Evolutionary conservation across 2,888 invertebrate species (phyloP).

Genomic region (Monopis laevigella): DNA sequence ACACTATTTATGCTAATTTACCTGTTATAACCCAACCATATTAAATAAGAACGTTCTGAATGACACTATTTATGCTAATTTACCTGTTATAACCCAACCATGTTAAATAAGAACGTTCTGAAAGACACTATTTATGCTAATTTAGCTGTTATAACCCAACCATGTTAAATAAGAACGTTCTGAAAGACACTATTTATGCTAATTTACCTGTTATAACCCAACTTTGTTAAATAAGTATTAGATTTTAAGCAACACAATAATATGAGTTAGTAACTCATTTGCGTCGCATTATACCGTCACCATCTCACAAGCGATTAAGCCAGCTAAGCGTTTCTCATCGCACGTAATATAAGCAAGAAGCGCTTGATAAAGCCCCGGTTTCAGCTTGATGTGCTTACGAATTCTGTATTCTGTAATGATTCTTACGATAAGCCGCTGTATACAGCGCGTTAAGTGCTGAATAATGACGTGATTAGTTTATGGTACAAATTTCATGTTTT

Average conservation of each 20-base stretch:
- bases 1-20: too few species aligned
- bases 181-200: too few species aligned
- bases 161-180: too few species aligned
- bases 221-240: too few species aligned
- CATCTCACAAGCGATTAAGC: constrained; percentile 9
- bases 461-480: constrained; percentile 7
- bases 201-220: too few species aligned
- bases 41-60: too few species aligned
- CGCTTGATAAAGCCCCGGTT: constrained; percentile 12
- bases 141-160: too few species aligned
- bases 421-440: constrained; percentile 8
- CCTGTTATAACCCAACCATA: too few species aligned
- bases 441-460: constrained; percentile 8
- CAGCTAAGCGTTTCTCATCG: constrained; percentile 9
- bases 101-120: too few species aligned
- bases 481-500: constrained; percentile 1
- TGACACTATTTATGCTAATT: too few species aligned
- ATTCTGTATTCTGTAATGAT: constrained; percentile 11
- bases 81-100: too few species aligned
- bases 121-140: too few species aligned
- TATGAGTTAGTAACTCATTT: constrained; percentile 8
- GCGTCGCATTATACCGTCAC: constrained; percentile 2
- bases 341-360: constrained; percentile 10
- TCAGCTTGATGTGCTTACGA: constrained; percentile 11
- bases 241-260: not conserved